Evolutionary conservation across 2,797 vertebrate species (phyloP).

Genomic region (Coracias cyanogaster): DNA sequence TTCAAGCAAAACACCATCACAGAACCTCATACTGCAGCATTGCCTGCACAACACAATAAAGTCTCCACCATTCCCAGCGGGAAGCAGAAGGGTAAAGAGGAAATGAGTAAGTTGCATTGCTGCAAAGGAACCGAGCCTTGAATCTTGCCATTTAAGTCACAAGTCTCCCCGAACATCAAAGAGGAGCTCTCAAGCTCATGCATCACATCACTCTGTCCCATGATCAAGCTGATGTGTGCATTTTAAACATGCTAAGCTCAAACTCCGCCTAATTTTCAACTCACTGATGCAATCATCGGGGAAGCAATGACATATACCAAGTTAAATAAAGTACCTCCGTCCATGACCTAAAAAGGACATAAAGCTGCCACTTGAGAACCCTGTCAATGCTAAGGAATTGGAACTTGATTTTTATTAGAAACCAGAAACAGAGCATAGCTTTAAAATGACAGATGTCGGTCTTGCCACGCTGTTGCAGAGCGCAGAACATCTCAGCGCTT

Average conservation of each 20-base stretch:
- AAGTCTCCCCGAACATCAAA: not conserved
- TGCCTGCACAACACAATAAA: not conserved
- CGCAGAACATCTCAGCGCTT: fast-evolving
- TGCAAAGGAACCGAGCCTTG: not conserved
- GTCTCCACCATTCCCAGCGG: not conserved
- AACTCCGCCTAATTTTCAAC: not conserved
- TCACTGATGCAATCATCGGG: not conserved
- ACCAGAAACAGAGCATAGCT: not conserved
- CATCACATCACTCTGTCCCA: not conserved
- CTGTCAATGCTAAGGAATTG: not conserved
- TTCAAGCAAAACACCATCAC: not conserved
- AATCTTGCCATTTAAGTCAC: not conserved
- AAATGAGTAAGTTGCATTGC: not conserved
- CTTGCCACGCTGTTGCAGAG: not conserved
- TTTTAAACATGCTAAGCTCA: not conserved
- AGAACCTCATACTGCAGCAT: not conserved
- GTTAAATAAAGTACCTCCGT: not conserved
- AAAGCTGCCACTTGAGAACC: fast-evolving
- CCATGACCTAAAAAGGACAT: not conserved
- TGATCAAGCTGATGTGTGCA: fast-evolving
- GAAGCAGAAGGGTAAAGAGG: not conserved
- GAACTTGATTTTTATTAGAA: fast-evolving
- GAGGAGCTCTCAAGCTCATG: not conserved
- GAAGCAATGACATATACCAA: not conserved
- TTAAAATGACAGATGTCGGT: not conserved